Conservation (phyloP, 1,140 invertebrate genomes). For the Aphelinus certus region DNA sequence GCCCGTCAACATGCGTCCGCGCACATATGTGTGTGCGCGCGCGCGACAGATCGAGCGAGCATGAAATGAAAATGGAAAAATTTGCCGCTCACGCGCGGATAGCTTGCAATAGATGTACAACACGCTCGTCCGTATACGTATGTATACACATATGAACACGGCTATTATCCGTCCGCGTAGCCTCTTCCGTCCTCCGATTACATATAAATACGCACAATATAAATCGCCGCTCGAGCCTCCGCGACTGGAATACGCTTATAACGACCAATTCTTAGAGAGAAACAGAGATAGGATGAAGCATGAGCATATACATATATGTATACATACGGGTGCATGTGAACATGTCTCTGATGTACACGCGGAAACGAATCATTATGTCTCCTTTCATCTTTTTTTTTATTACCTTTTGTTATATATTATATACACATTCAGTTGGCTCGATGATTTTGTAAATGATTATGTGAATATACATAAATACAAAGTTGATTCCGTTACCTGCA, state of each 20-base stretch:
- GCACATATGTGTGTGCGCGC: neutral
- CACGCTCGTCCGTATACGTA: neutral
- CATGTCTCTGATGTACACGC: too few species aligned
- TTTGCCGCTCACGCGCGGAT: neutral
- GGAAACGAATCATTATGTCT: neutral
- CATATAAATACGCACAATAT: neutral
- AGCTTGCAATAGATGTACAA: neutral
- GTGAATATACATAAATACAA: constrained; percentile 4
- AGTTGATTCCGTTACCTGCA: constrained; percentile 26
- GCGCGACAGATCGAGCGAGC: neutral
- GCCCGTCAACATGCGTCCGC: neutral
- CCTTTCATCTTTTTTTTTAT: neutral
- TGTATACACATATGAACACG: neutral
- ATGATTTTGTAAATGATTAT: constrained; percentile 17
- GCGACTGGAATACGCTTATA: constrained; percentile 29
- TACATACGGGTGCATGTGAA: too few species aligned
- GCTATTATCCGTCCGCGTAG: neutral
- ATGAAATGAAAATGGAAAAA: neutral
- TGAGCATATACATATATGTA: too few species aligned
- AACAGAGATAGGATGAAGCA: too few species aligned
- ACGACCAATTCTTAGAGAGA: too few species aligned
- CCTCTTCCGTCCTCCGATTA: constrained; percentile 21
- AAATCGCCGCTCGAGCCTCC: neutral
- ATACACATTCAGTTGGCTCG: too few species aligned
- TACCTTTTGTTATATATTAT: constrained; percentile 18